These are phyloP conservation scores for Clostera curtula DNA, from an alignment of 2,888 invertebrate species.

Conservation along the genomic window DNA sequence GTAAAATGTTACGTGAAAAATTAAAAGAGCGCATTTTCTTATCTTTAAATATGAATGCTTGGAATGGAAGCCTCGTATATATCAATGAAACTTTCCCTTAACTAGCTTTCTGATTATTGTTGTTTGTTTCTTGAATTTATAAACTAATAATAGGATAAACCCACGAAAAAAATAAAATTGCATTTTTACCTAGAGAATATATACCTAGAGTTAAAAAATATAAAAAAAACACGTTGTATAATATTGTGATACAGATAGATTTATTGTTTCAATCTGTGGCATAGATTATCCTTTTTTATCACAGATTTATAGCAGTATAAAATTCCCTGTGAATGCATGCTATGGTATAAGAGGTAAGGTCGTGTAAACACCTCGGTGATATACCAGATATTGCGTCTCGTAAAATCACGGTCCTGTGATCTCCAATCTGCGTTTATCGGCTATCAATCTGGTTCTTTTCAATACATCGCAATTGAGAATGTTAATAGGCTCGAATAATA, in stretches of 20 bases:
- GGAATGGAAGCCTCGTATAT: background rate
- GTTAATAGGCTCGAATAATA: slow-evolving; percentile 56
- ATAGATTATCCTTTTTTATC: slow-evolving; percentile 48
- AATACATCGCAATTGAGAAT: slow-evolving; percentile 57
- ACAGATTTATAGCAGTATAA: slow-evolving; percentile 62
- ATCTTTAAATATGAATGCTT: background rate
- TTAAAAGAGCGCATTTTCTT: no score
- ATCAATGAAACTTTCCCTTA: no score
- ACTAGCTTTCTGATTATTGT: no score
- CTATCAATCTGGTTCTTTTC: slow-evolving; percentile 54
- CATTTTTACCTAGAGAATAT: no score
- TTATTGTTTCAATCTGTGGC: slow-evolving; percentile 32
- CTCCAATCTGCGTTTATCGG: slow-evolving; percentile 67
- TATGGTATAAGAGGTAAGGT: slow-evolving; percentile 42
- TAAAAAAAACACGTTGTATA: slow-evolving; percentile 7
- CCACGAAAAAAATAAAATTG: no score
- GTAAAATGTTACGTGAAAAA: background rate
- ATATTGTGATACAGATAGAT: no score
- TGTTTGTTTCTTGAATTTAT: no score
- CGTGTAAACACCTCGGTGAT: slow-evolving; percentile 40
- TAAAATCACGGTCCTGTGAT: slow-evolving; percentile 65
- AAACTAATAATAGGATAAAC: no score
- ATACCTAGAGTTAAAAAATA: slow-evolving; percentile 2
- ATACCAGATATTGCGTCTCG: slow-evolving; percentile 64
- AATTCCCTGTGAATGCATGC: slow-evolving; percentile 63